Base-by-base conservation (phyloP, 2,888 invertebrate species). In the Dione juno region DNA sequence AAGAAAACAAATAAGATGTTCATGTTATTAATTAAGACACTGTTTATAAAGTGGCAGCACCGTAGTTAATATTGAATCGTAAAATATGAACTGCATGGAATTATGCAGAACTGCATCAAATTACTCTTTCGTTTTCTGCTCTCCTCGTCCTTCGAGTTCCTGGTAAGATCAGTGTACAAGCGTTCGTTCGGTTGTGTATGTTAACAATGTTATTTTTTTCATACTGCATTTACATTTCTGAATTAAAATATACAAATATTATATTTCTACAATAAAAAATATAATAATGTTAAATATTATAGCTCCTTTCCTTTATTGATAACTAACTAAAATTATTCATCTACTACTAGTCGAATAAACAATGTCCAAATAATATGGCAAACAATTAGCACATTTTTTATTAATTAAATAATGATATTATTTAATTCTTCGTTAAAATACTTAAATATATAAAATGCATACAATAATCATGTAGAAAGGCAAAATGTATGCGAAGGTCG, bases 61-160 rank as follows among this genome's bases (percentile, higher is more conserved):
- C 35, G 7, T 14, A 50, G 21, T 11, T 16, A n/a, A 57, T 43
- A 61, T 61, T 19, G 43, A 61, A 13, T n/a, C 14, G 21, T 48
- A 50, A 61, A 67, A 66, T 59, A 61, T 66, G 45, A 59, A 64
- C 41, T 69, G 69, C 69, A 66, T 64, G 59, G 66, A 43, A 72
- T 40, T 79, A 83, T 85, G 81, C 82, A 81, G 78, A 81, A 80
- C 72, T 87, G 84, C 83, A 84, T 79, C 74, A 71, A 66, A 87
- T 82, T 78, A 77, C 87, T 85, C 81, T 78, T 78, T 75, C 77
- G 82, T 88, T 75, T 76, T 84, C 86, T 92, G 91, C 73, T 80
- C 74, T 87, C 92, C 92, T 88, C 80, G 90, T 92, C 86, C 83
- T 81, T 76, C 76, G 80, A 92, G 91, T 91, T 92, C 92, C 92